Conservation (phyloP, 2,888 invertebrate species). For the Ormia ochracea region DNA sequence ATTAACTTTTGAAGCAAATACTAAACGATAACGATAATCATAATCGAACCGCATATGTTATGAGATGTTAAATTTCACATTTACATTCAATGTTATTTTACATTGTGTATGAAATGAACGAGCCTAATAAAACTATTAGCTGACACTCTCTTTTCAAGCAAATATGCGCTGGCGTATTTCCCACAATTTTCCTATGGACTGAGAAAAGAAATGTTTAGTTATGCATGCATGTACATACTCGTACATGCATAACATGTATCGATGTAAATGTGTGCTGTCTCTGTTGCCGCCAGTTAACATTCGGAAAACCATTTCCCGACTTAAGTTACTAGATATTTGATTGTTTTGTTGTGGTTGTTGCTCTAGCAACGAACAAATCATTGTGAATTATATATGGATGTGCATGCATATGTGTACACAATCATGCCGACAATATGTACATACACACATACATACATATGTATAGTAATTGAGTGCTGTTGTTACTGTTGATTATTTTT, state of each 20-base stretch:
- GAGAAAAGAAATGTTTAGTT: constrained; percentile 27
- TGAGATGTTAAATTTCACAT: no score
- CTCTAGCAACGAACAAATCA: neutral
- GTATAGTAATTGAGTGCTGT: neutral
- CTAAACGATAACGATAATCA: no score
- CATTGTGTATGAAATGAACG: neutral
- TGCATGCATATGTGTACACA: no score
- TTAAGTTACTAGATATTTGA: neutral
- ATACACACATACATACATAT: no score
- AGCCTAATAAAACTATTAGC: neutral
- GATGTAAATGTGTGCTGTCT: no score
- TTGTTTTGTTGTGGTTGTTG: neutral
- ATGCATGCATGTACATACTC: neutral
- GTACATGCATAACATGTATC: no score
- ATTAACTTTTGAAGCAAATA: no score
- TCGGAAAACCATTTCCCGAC: constrained; percentile 11
- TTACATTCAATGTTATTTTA: neutral
- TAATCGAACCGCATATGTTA: no score
- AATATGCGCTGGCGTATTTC: constrained; percentile 55
- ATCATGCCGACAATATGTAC: no score
- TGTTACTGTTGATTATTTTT: constrained; percentile 7
- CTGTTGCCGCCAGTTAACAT: constrained; percentile 13
- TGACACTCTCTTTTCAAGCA: neutral
- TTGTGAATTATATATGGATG: constrained; percentile 40
- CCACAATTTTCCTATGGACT: constrained; percentile 41